phyloP scores from a whole-genome alignment of 2,797 vertebrate genomes.

The Pangasius sanitwongsei region DNA sequence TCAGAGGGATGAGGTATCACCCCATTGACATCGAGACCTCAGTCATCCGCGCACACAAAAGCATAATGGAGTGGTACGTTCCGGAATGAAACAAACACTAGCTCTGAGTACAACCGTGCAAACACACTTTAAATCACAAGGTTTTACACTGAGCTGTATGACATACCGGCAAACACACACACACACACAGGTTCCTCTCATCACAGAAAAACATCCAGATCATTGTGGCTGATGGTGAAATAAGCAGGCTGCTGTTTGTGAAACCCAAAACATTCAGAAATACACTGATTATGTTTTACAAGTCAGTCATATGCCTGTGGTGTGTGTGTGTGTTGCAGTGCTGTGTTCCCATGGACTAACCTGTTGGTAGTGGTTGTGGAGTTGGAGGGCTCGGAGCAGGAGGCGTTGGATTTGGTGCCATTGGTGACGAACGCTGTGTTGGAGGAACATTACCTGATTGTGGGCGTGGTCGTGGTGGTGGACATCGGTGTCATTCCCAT shows the following conservation, averaged over 20 bases:
- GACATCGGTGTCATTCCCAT: slow-evolving; percentile 99
- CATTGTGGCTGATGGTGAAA: neutral
- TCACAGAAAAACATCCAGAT: neutral
- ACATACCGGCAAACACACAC: neutral
- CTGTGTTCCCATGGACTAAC: slow-evolving; percentile 99
- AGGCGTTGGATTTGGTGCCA: slow-evolving; percentile 97
- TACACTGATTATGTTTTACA: neutral
- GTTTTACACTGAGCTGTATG: neutral
- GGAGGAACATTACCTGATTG: slow-evolving; percentile 98
- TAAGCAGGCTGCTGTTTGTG: neutral
- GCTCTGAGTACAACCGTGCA: neutral
- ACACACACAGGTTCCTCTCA: neutral
- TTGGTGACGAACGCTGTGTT: slow-evolving; percentile 97
- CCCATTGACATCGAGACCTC: slow-evolving; percentile 99
- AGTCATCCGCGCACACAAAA: slow-evolving; percentile 95
- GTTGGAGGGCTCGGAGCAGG: slow-evolving; percentile 97
- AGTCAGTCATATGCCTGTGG: neutral
- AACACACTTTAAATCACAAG: neutral
- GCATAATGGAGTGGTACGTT: slow-evolving; percentile 94
- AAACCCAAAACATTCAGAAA: neutral
- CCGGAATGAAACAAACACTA: neutral
- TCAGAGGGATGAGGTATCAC: slow-evolving; percentile 96
- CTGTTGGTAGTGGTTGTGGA: slow-evolving; percentile 97
- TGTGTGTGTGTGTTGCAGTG: slow-evolving; percentile 72
- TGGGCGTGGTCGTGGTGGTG: slow-evolving; percentile 97